Base-by-base conservation (phyloP, 2,888 invertebrate genomes). In the Dasysyrphus tricinctus region DNA sequence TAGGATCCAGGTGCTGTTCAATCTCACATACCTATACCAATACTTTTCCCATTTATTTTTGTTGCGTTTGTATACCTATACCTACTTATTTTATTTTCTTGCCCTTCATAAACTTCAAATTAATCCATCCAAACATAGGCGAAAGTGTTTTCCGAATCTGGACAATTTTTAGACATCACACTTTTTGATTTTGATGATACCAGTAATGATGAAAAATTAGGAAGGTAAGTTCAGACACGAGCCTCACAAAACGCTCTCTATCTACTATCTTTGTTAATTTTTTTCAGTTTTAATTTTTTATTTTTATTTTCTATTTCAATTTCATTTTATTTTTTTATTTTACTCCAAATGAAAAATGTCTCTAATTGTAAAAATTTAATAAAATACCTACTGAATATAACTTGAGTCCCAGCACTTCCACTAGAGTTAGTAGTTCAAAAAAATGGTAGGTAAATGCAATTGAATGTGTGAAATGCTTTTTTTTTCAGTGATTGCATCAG, bases 111-210 rank as follows among this genome's bases (percentile, higher is more conserved):
- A 82, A 79, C 61, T 88, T 63, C 63, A 81, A 75, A 78, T 65
- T 76, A 74, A 88, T 76, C 65, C 59, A 87, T 80, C 69, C 78
- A 81, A 69, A 79, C 88, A 82, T 90, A 93, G 93, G 91, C 92
- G 77, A 89, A 90, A 90, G 90, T 93, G 89, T 91, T 91, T 90
- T 90, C 91, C 90, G 92, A 92, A 90, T 88, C 90, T 90, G 93
- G 93, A 89, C 93, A 93, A 90, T 89, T 84, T 88, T 89, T 96
- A 91, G 93, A 93, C 91, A 94, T 97, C 90, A 93, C 93, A 91
- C 94, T 98, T 90, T 96, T 94, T 95, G 98, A 98, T 95, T 96
- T 97, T 94, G 98, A 98, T 94, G 96, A 96, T 91, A 95, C 97
- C 90, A 96, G 95, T 91, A 95, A 96, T 92, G 98, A 98, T 93